Evolutionary conservation across 2,888 invertebrate species (phyloP), one percentile per base, ranked within the genome.

Genomic region (Cremastobaeus sp.): DNA sequence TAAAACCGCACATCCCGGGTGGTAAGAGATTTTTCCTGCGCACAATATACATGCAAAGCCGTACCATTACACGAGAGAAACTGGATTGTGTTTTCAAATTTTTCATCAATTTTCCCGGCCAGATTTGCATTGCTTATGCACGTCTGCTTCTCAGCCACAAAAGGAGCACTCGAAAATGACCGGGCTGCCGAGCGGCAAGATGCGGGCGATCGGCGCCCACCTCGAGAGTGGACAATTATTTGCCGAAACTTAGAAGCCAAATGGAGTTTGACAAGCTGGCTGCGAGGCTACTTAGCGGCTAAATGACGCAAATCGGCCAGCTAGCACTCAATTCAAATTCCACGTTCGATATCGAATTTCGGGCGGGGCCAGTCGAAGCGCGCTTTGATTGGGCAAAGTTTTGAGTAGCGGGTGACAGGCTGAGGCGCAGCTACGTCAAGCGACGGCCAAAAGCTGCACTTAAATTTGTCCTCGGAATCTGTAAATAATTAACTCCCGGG

Each of bases 301-400:
- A 43, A 43, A 43, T 34, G 34, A 21, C 34, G 34, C 11, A 20
- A 43, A 57, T 43, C 12, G 34, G 17, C 20, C 43, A 32, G 21
- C 35, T 47, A 28, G 18, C 47, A 47, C 15, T 59, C 47, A 37
- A 47, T 59, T 14, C 59, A 47, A 59, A 57, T 57, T 55, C 45
- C 37, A 37, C 57, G 57, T 45, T 34, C 57, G 15, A 57, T 57
- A 57, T 43, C 21, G 34, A 57, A 57, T 57, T 57, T 57, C 34
- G 43, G 41, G 20, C 55, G 55, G 41, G 30, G 55, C 32, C 8
- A 18, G 6, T 52, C 5, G 9, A 55, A 21, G 20, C 11, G 4
- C 18, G 11, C 11, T 9, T 17, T 20, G 54, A 54, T 54, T 39
- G 39, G 39, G 9, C 18, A 25, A 20, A 5, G n/a, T 54, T 54